Percentiles rank a stretch among this genome's conserved stretches.
phyloP scores from a whole-genome alignment of 2,113 vertebrate genomes.

The Ascaphus truei region DNA sequence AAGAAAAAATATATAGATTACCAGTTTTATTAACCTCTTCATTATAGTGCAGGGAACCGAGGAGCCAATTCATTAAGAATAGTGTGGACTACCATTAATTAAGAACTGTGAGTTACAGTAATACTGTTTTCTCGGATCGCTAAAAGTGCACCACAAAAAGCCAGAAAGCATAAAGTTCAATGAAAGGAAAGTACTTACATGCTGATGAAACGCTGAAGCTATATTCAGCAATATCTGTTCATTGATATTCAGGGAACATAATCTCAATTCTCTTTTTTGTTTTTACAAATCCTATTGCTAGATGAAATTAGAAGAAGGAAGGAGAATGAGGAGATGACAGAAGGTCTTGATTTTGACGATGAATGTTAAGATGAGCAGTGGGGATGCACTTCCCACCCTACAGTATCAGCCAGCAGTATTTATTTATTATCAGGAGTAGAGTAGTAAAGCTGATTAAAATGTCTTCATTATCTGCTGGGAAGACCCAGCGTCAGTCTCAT shows the following conservation, averaged over 20 bases:
- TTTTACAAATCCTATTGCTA: too few species aligned
- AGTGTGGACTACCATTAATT: too few species aligned
- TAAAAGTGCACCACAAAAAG: neutral
- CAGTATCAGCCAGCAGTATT: neutral
- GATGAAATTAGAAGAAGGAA: neutral
- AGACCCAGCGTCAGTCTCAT: neutral
- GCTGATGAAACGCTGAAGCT: neutral
- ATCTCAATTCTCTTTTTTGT: too few species aligned
- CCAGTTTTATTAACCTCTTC: too few species aligned
- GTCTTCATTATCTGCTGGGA: slow-evolving; percentile 6
- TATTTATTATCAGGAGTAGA: slow-evolving; percentile 11
- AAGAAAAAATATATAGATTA: too few species aligned
- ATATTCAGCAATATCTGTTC: too few species aligned
- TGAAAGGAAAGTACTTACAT: neutral
- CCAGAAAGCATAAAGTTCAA: neutral
- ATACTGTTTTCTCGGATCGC: too few species aligned
- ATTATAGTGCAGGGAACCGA: too few species aligned
- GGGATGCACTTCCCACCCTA: neutral
- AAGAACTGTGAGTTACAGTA: too few species aligned
- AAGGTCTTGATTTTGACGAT: neutral
- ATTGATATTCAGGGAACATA: too few species aligned
- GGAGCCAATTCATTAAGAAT: too few species aligned
- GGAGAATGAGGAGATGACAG: neutral
- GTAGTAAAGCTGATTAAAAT: slow-evolving; percentile 20
- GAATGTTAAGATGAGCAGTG: neutral